phyloP scores from a whole-genome alignment of 2,797 vertebrate species.

The Manis javanica region DNA sequence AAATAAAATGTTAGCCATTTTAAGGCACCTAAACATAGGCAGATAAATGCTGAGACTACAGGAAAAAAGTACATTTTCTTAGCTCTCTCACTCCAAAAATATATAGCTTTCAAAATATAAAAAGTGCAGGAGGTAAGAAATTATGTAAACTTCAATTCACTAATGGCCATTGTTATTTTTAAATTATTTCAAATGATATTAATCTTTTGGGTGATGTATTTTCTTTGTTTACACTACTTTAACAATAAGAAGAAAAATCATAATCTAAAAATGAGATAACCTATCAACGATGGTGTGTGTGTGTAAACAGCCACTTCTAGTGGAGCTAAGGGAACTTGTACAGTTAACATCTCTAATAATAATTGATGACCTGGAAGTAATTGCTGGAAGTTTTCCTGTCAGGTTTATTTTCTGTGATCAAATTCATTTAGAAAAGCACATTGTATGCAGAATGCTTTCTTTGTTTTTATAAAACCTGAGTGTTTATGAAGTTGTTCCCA shows the following conservation, averaged over 20 bases:
- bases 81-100: neutral
- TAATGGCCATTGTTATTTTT: neutral
- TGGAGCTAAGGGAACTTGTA: neutral
- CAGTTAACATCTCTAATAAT: neutral
- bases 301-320: neutral
- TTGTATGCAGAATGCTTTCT: neutral
- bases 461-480: neutral
- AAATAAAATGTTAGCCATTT: neutral
- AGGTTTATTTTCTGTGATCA: conserved; percentile 52
- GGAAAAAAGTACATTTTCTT: neutral
- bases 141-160: neutral
- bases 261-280: neutral
- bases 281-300: neutral
- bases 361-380: conserved; percentile 49
- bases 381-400: conserved; percentile 2
- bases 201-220: neutral
- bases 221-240: conserved; percentile 6
- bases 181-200: neutral
- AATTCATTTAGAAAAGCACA: conserved; percentile 18
- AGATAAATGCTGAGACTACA: neutral
- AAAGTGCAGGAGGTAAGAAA: neutral
- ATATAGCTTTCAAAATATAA: neutral
- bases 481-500: neutral
- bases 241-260: neutral
- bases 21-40: neutral